phyloP scores from a whole-genome alignment of 92 coral and sea anemone species.

The Muricea muricata region DNA sequence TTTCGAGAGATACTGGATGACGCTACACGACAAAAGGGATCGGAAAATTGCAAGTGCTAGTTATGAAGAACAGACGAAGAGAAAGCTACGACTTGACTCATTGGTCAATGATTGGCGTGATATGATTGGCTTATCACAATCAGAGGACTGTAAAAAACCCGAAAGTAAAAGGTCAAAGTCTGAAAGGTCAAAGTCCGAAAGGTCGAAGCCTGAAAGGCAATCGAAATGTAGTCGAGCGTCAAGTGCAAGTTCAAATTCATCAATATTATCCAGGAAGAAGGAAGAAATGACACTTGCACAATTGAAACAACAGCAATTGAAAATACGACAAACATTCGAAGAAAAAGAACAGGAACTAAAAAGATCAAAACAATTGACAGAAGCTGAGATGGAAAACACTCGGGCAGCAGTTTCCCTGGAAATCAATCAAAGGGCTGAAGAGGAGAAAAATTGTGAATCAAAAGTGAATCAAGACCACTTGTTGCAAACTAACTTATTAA shows the following conservation, averaged over 20 bases:
- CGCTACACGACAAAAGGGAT: neutral
- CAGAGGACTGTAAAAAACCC: neutral
- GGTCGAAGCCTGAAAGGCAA: too few species aligned
- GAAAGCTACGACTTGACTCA: neutral
- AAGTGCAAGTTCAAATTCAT: neutral
- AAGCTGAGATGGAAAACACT: neutral
- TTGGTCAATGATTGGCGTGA: neutral
- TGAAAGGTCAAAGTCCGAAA: too few species aligned
- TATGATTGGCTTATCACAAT: neutral
- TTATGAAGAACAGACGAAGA: constrained; percentile 15
- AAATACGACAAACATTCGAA: neutral
- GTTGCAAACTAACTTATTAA: neutral
- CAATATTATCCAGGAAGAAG: constrained; percentile 5
- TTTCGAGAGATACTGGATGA: neutral
- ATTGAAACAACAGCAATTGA: constrained; percentile 2
- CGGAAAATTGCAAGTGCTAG: neutral
- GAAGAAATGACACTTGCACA: constrained; percentile 16
- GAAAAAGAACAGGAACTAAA: constrained; percentile 6
- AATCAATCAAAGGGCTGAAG: neutral
- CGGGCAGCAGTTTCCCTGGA: constrained; percentile 2
- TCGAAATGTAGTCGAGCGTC: neutral
- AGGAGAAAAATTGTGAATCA: neutral
- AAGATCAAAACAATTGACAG: neutral
- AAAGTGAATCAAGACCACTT: neutral
- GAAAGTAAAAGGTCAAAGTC: neutral